Base-by-base conservation (phyloP, 2,113 vertebrate genomes). In the Donacobius atricapilla region DNA sequence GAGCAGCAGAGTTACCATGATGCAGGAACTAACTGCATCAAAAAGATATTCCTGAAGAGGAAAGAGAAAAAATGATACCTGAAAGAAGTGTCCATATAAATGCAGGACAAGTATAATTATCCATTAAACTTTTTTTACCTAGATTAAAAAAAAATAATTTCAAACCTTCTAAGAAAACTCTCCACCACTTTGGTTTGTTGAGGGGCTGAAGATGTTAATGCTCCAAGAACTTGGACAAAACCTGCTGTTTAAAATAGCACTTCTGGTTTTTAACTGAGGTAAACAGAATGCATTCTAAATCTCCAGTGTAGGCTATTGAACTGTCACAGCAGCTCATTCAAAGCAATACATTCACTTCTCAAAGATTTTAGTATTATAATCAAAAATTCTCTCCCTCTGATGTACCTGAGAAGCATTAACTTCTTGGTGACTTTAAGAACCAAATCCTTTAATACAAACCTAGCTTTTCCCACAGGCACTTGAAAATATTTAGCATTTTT, bases 401-500 rank as follows among this genome's bases (percentile, higher is more conserved):
- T 89, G 85, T 88, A 96, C 92, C 96, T 89, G 94, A 93, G 88
- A 90, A 93, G 76, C 90, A 96, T 92, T 93, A 95, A 89, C 78
- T 91, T 94, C 84, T 93, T 57, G 78, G 93, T 94, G 93, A 97
- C 87, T 95, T 91, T 72, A 94, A 89, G 87, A 96, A 88, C 73
- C 84, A 95, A 95, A 96, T 96, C 94, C 93, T 91, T 91, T 91
- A 94, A 93, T 93, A 95, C 58, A 92, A 96, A 96, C 48, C 40
- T 90, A 92, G 92, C 83, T 93, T 95, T 94, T 94, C 88, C 86
- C 94, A 94, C 95, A 94, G 96, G 86, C 95, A 53, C 90, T 94
- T 87, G 96, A 92, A 96, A 97, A 97, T 78, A 93, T 90, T 92
- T 96, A 87, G 90, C 90, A 90, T 96, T 92, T 97, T 95, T 96